These are phyloP conservation scores for Drosophila meridionalis DNA, from an alignment of 2,888 invertebrate genomes.

Conservation along the genomic window DNA sequence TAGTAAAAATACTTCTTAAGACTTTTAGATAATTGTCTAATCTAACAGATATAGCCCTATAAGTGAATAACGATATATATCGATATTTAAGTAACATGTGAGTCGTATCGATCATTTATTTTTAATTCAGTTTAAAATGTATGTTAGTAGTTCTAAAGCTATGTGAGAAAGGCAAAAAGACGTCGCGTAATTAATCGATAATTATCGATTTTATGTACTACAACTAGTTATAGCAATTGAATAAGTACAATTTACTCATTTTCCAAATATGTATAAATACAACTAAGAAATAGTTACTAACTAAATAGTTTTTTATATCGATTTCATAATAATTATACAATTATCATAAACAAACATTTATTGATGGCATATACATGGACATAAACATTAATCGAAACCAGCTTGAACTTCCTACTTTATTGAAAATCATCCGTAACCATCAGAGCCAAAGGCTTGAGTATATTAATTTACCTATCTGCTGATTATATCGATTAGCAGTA, in stretches of 20 bases:
- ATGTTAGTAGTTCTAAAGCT: neutral
- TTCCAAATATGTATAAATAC: neutral
- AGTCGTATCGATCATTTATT: neutral
- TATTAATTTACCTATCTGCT: neutral
- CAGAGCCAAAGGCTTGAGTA: neutral
- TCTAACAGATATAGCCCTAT: neutral
- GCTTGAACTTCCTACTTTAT: neutral
- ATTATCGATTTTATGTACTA: neutral
- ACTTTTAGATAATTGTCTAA: no score
- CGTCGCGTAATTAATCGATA: neutral
- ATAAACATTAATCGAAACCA: neutral
- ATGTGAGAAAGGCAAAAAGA: neutral
- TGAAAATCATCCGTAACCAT: neutral
- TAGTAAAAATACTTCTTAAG: no score
- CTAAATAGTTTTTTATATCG: no score
- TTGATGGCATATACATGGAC: neutral
- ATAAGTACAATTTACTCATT: neutral
- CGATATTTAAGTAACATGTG: neutral
- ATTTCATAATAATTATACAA: neutral
- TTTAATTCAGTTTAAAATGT: neutral
- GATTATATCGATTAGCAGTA: conserved; percentile 2
- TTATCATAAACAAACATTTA: neutral
- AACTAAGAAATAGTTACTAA: neutral
- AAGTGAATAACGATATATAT: neutral
- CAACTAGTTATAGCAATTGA: neutral